phyloP scores from a whole-genome alignment of 2,113 vertebrate genomes.

The Urocitellus parryii region DNA sequence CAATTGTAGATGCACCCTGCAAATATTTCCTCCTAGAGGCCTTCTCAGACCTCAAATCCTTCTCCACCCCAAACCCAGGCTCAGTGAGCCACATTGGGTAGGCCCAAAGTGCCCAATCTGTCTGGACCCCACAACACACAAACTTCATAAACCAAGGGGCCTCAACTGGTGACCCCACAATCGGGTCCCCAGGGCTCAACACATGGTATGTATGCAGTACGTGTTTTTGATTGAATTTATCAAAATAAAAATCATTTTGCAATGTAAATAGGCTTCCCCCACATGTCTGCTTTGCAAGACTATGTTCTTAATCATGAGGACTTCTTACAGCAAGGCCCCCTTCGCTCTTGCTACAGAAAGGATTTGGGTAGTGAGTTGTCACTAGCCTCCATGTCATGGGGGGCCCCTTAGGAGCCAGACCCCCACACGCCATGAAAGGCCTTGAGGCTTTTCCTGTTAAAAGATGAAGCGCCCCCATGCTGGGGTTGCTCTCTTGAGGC shows the following conservation, averaged over 20 bases:
- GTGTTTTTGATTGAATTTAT: not conserved
- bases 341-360: not conserved
- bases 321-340: not conserved
- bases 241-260: not conserved
- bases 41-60: not conserved
- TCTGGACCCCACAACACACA: not conserved
- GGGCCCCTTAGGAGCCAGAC: not conserved
- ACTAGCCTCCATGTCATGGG: not conserved
- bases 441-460: not conserved
- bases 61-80: not conserved
- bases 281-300: not conserved
- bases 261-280: not conserved
- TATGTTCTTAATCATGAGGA: not conserved
- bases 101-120: too few species aligned
- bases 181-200: not conserved
- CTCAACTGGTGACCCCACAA: fast-evolving
- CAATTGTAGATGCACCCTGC: not conserved
- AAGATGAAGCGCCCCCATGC: not conserved
- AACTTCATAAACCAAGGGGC: not conserved
- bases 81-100: not conserved
- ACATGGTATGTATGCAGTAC: not conserved
- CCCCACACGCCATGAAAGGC: not conserved
- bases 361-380: not conserved
- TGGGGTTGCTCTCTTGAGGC: not conserved
- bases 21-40: not conserved